Conservation (phyloP, 2,113 vertebrate species). For the Polyodon spathula region DNA sequence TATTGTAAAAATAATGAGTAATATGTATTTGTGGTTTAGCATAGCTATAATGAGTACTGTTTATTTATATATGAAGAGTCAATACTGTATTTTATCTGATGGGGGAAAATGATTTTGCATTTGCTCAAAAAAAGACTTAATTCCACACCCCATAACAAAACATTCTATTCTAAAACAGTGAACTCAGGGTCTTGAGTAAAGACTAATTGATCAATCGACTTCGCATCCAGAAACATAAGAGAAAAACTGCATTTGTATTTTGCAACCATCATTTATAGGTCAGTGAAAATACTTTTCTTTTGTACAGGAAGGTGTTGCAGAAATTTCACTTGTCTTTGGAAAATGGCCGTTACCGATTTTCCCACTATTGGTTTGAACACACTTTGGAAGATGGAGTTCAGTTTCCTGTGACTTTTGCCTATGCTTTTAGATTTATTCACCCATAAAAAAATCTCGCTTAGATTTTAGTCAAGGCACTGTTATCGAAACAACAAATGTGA, state of each 20-base stretch:
- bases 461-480: background rate
- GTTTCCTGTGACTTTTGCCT: too few relatives aligned
- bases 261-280: constrained; percentile 10
- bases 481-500: background rate
- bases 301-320: too few relatives aligned
- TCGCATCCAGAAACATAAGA: constrained; percentile 36
- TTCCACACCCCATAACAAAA: constrained; percentile 40
- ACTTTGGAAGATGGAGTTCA: too few relatives aligned
- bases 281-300: too few relatives aligned
- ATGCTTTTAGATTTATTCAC: too few relatives aligned
- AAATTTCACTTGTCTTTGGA: too few relatives aligned
- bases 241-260: background rate
- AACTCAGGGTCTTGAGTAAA: constrained; percentile 51
- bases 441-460: too few relatives aligned
- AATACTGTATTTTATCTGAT: constrained; percentile 32
- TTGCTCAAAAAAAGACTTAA: constrained; percentile 29
- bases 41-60: constrained; percentile 36
- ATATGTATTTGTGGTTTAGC: constrained; percentile 48
- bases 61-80: constrained; percentile 50
- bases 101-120: constrained; percentile 25
- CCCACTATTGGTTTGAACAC: too few relatives aligned
- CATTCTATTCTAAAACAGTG: constrained; percentile 37
- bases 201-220: constrained; percentile 42
- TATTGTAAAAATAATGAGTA: constrained; percentile 48
- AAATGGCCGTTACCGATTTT: too few relatives aligned